A percentile compares a stretch with the other conserved stretches of the same genome.
Evolutionary conservation across 2,888 invertebrate genomes (phyloP).

Genomic region (Drosophila formosana): DNA sequence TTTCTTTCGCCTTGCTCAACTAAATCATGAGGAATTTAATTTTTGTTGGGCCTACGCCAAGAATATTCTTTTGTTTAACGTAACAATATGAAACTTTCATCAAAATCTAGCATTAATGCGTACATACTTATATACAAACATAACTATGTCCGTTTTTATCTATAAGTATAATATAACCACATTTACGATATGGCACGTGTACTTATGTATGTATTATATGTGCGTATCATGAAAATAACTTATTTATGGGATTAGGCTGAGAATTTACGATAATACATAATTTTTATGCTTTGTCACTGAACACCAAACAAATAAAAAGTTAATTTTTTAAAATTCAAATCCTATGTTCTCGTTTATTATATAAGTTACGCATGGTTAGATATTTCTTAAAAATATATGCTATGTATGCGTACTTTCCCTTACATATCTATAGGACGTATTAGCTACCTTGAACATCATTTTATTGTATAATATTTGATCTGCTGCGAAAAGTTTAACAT

Average conservation of each 20-base stretch:
- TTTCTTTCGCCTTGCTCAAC: slow-evolving; percentile 57
- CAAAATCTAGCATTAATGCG: slow-evolving; percentile 54
- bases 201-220: slow-evolving; percentile 9
- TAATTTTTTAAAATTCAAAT: slow-evolving; percentile 14
- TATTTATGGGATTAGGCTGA: slow-evolving; percentile 50
- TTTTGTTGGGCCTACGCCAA: slow-evolving; percentile 61
- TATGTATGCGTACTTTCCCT: slow-evolving; percentile 2
- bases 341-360: not conserved
- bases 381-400: slow-evolving; percentile 6
- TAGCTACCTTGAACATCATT: slow-evolving; percentile 19
- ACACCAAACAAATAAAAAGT: slow-evolving; percentile 20
- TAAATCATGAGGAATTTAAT: slow-evolving; percentile 63
- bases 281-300: slow-evolving; percentile 23
- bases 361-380: slow-evolving; percentile 11
- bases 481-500: not conserved
- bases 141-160: slow-evolving; percentile 16
- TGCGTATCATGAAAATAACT: slow-evolving; percentile 31
- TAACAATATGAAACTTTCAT: slow-evolving; percentile 66
- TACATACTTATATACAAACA: slow-evolving; percentile 15
- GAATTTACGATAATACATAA: slow-evolving; percentile 53
- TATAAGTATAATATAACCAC: slow-evolving; percentile 26
- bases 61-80: slow-evolving; percentile 62
- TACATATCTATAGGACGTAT: slow-evolving; percentile 9
- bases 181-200: slow-evolving; percentile 37
- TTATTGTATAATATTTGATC: slow-evolving; percentile 3